Evolutionary conservation across 1,140 invertebrate species (phyloP), one percentile per base, ranked within the genome.

Genomic region (Xylocopa sonorina): DNA sequence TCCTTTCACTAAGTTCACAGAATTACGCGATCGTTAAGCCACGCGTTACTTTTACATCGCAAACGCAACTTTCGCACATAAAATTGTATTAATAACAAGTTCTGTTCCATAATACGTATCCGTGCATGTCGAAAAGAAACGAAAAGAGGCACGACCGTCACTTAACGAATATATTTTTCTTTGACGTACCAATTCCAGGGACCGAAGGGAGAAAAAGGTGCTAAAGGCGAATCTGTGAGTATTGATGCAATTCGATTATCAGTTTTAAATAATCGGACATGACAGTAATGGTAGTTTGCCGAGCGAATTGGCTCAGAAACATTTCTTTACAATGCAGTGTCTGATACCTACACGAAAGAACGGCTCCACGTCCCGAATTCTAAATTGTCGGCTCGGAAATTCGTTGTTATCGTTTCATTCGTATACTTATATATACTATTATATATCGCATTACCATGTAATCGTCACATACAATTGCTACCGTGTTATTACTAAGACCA

Each of bases 161-260:
- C 68, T 83, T 84, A 83, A 46, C 67, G 55, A 84, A 82, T 85
- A 86, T 86, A 86, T 86, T n/a, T n/a, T n/a, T 77, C 74, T 78
- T 87, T 87, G 75, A 85, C 83, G 79, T 86, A 86, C 84, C 84
- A 85, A 92, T 95, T 95, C 81, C 94, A 97, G 97, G 96, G 96
- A 80, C 95, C 95, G 67, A 97, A 96, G 92, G 97, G 97, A 83
- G 97, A 97, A 89, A 97, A 97, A 92, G 97, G 97, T 90, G 95
- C 95, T 86, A 97, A 96, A 92, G 98, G 98, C 87, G 96, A 97
- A 90, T 93, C 96, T 90, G 97, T 98, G 95, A 96, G 96, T 96
- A 92, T 90, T 73, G 85, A 89, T 64, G 77, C 79, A 85, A 85
- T 85, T 78, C 74, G 80, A 86, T 57, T 80, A 87, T 78, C 79